Evolutionary conservation across 2,797 vertebrate species (phyloP).

Genomic region (Anableps anableps): DNA sequence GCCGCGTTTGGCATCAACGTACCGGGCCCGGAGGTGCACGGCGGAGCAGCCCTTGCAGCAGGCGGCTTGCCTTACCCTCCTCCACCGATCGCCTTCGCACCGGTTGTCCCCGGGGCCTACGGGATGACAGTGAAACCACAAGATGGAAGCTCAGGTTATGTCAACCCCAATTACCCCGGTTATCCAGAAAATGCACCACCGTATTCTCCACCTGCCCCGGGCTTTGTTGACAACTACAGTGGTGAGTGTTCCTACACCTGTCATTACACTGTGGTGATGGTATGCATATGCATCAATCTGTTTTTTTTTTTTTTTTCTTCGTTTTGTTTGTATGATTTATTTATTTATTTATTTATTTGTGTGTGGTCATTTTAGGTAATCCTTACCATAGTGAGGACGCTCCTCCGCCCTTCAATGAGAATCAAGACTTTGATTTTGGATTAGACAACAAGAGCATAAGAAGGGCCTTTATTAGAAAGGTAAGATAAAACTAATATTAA

Average conservation of each 20-base stretch:
- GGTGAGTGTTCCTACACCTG: constrained; percentile 22
- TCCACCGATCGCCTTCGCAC: constrained; percentile 46
- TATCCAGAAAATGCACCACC: constrained; percentile 14
- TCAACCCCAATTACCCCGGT: constrained; percentile 28
- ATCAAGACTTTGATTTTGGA: constrained; percentile 85
- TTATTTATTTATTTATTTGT: constrained; percentile 7
- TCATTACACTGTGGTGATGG: neutral
- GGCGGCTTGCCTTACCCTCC: constrained; percentile 53
- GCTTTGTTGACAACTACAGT: constrained; percentile 10
- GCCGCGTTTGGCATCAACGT: constrained; percentile 25
- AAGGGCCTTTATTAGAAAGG: constrained; percentile 91
- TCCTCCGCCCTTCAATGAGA: constrained; percentile 87
- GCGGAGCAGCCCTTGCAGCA: constrained; percentile 16
- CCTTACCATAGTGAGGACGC: constrained; percentile 82
- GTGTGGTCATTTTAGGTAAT: constrained; percentile 62
- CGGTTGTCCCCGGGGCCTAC: constrained; percentile 34
- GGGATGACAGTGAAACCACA: constrained; percentile 18
- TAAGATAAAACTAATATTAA: constrained; percentile 43
- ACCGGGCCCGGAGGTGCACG: constrained; percentile 21
- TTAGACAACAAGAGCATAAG: constrained; percentile 88
- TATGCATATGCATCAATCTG: neutral
- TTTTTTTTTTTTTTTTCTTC: neutral
- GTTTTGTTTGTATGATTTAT: neutral
- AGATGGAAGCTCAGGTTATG: constrained; percentile 36
- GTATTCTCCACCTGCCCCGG: constrained; percentile 43